A percentile compares a stretch with the other conserved stretches of the same genome.
phyloP scores from a whole-genome alignment of 2,888 invertebrate genomes.

The Isoperla grammatica region DNA sequence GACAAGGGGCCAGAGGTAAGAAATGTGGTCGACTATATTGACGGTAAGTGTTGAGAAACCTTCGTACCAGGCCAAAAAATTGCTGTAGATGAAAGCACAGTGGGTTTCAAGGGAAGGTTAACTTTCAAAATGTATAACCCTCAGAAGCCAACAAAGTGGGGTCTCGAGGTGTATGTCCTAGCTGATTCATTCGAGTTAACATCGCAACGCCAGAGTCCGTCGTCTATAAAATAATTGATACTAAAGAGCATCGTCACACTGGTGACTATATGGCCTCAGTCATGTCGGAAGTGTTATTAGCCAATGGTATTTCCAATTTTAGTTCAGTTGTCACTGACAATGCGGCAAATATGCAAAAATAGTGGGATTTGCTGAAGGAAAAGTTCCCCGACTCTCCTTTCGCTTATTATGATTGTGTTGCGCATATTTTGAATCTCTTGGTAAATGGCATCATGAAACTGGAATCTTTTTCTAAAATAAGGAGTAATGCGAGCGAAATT shows the following conservation, averaged over 20 bases:
- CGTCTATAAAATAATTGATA: neutral
- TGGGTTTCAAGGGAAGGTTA: too few relatives aligned
- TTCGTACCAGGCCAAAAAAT: too few relatives aligned
- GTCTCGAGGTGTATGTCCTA: too few relatives aligned
- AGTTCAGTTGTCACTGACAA: constrained; percentile 28
- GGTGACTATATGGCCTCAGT: neutral
- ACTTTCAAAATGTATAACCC: too few relatives aligned
- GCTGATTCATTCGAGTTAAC: too few relatives aligned
- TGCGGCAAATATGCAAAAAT: constrained; percentile 33
- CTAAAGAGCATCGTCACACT: neutral
- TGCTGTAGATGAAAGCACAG: too few relatives aligned
- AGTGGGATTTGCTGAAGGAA: constrained; percentile 32
- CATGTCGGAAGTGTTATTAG: neutral
- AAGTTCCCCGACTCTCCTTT: constrained; percentile 24
- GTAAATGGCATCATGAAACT: constrained; percentile 1
- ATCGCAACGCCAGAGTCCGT: neutral
- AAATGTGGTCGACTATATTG: too few relatives aligned
- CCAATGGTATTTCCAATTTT: neutral
- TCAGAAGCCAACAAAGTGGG: too few relatives aligned
- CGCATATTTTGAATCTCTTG: neutral
- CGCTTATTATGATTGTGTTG: neutral
- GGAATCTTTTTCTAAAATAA: neutral
- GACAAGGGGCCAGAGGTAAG: too few relatives aligned
- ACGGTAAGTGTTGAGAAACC: too few relatives aligned
- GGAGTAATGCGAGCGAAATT: neutral